Percentiles rank a stretch among this genome's conserved stretches.
Conservation (phyloP, 2,888 invertebrate genomes). For the Ennomos fuscantarius region DNA sequence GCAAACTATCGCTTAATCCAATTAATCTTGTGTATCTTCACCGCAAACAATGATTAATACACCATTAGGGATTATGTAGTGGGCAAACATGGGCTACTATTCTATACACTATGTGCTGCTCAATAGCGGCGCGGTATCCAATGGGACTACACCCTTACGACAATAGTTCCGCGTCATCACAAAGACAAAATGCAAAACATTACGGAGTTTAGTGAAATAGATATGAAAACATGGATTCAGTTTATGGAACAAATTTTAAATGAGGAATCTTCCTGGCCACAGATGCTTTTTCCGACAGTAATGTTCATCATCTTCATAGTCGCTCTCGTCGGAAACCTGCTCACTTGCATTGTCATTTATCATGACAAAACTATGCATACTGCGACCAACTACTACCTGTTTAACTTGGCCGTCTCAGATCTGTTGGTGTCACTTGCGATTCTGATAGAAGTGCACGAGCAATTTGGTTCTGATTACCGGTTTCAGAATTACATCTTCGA, state of each 20-base stretch:
- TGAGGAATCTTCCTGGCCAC: slow-evolving; percentile 45
- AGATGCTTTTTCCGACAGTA: slow-evolving; percentile 37
- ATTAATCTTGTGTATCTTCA: slow-evolving; percentile 23
- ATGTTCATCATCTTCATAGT: slow-evolving; percentile 52
- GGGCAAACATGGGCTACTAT: slow-evolving; percentile 9
- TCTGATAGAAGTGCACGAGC: slow-evolving; percentile 53
- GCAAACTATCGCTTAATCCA: slow-evolving; percentile 23
- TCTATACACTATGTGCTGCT: neutral
- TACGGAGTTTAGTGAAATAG: slow-evolving; percentile 16
- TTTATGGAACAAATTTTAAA: slow-evolving; percentile 45
- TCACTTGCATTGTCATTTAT: slow-evolving; percentile 73
- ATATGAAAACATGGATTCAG: slow-evolving; percentile 46
- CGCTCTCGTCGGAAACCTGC: slow-evolving; percentile 63
- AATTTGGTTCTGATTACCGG: slow-evolving; percentile 40
- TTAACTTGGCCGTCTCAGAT: slow-evolving; percentile 71
- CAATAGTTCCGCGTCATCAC: too few relatives aligned
- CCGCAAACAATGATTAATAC: slow-evolving; percentile 25
- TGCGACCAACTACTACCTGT: slow-evolving; percentile 71
- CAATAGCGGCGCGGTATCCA: slow-evolving; percentile 3
- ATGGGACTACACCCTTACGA: neutral
- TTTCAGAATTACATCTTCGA: slow-evolving; percentile 46
- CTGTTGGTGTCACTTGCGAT: slow-evolving; percentile 65
- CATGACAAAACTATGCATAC: slow-evolving; percentile 71
- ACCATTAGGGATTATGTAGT: slow-evolving; percentile 8
- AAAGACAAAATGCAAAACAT: slow-evolving; percentile 10